Base-by-base conservation (phyloP, 2,888 invertebrate species). In the Maniola hyperantus region DNA sequence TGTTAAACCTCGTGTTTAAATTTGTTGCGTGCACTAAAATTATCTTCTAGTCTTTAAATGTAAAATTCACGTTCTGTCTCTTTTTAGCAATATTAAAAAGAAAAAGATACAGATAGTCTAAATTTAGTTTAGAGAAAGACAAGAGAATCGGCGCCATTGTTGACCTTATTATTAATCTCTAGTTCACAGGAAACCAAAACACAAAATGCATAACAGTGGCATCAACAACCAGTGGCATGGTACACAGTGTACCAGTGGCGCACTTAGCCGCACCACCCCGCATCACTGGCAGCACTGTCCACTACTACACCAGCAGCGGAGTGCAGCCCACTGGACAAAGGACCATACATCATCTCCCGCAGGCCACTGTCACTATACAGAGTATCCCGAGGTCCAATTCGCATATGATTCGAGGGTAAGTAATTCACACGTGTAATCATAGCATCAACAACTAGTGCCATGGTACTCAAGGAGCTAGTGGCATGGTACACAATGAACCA, bases 161-260 rank as follows among this genome's bases (percentile, higher is more conserved):
- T n/a, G n/a, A 39, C 6, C 6, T 51, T 39, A 34, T 58, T n/a
- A n/a, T 34, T 65, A 39, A 13, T 58, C 18, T 58, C 11, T 80
- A 91, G 91, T 91, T 83, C 73, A 68, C 87, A 58, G 81, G 79
- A 59, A 85, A 83, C 59, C 88, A 85, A 69, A 77, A 73, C 48
- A 88, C 87, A 0, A 91, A 92, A 63, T 91, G 91, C 76, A 92
- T 92, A 68, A 92, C 91, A 0, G 92, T 92, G 4, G 89, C 91
- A 0, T 92, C 92, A 0, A 91, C 91, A 0, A 88, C 91, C 0
- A 89, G 89, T 46, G 92, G 92, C 0, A 87, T 91, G 88, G 79
- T 92, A 0, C 91, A 92, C 74, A 87, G 89, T 58, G 92, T 91
- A 20, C 92, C 92, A 0, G 90, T 91, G 0, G 88, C 92, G 0